A percentile compares a stretch with the other conserved stretches of the same genome.
Conservation (phyloP, 2,797 vertebrate genomes). For the Pangasius sanitwongsei region DNA sequence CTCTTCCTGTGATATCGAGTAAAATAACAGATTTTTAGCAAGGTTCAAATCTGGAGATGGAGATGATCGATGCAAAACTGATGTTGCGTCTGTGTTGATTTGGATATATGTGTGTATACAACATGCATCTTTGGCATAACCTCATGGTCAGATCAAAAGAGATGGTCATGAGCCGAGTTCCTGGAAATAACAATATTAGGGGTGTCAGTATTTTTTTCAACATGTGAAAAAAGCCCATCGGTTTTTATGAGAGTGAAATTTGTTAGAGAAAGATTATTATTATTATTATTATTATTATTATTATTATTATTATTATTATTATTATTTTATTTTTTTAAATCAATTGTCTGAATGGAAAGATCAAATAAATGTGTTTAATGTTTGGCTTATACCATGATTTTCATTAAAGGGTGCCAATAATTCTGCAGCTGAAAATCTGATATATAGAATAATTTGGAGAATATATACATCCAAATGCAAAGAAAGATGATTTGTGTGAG, state of each 20-base stretch:
- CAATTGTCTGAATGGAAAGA: background rate
- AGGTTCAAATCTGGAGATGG: background rate
- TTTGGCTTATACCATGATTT: background rate
- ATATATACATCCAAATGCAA: background rate
- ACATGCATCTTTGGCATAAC: background rate
- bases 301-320: too few species aligned
- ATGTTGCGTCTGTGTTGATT: background rate
- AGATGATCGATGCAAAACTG: background rate
- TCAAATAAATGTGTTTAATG: background rate
- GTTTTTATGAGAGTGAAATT: background rate
- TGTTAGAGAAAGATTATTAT: background rate
- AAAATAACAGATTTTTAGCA: background rate
- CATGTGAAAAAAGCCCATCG: background rate
- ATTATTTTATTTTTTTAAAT: background rate
- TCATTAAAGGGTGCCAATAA: background rate
- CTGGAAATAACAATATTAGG: background rate
- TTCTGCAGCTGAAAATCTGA: background rate
- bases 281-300: too few species aligned
- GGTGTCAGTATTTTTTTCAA: background rate
- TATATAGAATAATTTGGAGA: background rate
- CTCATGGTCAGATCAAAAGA: background rate
- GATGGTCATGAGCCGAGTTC: background rate
- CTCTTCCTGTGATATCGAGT: background rate
- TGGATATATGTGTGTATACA: background rate
- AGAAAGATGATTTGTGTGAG: background rate